Conservation (phyloP, 1,140 invertebrate genomes). For the Zeugodacus cucurbitae region DNA sequence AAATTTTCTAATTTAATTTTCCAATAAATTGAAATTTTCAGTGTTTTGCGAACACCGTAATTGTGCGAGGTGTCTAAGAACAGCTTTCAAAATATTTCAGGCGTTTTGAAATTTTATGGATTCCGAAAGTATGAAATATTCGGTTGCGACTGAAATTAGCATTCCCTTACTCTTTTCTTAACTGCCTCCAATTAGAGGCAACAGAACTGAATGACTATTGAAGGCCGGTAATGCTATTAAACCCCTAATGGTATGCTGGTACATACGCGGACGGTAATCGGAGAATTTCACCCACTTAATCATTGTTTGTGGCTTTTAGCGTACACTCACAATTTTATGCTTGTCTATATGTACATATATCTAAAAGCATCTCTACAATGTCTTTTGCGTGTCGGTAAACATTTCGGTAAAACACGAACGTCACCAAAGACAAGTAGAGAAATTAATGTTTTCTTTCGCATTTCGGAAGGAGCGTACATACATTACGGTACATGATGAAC, state of each 20-base stretch:
- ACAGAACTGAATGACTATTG: neutral
- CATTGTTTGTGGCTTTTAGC: too few species aligned
- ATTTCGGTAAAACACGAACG: constrained; percentile 16
- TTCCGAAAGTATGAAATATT: too few species aligned
- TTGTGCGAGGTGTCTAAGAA: too few species aligned
- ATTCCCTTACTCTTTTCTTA: too few species aligned
- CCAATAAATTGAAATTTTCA: too few species aligned
- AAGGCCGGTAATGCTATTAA: neutral
- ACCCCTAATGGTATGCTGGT: neutral
- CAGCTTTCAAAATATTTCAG: too few species aligned
- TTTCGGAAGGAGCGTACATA: neutral
- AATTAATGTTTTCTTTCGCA: constrained; percentile 6
- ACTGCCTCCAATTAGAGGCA: neutral
- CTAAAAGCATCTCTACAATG: neutral
- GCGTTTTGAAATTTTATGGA: too few species aligned
- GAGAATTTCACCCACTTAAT: neutral
- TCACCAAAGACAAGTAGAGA: constrained; percentile 33
- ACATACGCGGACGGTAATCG: neutral
- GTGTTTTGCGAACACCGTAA: too few species aligned
- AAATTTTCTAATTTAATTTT: too few species aligned
- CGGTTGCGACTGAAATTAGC: too few species aligned
- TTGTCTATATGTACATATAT: neutral
- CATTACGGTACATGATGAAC: neutral
- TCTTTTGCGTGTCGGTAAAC: neutral
- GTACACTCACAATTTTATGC: too few species aligned